Base-by-base conservation (phyloP, 2,888 invertebrate species). In the Andrena dorsata region DNA sequence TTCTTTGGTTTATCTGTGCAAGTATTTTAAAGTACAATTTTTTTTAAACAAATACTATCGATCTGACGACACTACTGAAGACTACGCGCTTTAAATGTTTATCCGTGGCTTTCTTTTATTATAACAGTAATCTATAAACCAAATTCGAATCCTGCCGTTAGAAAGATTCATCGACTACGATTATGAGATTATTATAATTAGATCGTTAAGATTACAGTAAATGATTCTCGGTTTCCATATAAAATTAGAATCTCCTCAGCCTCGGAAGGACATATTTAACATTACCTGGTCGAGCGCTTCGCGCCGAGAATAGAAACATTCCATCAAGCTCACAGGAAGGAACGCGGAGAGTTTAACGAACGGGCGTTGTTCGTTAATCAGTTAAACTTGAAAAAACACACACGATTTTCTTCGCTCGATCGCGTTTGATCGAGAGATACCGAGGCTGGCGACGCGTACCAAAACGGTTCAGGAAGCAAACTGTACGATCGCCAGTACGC, bases 391-490 rank as follows among this genome's bases (percentile, higher is more conserved):
- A 20, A 23, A 8, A 20, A 20, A 4, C 20, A 56, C 23, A 26
- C 10, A 8, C 56, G 10, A 26, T 56, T n/a, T 13, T 56, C 23
- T 64, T 72, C 68, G 53, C 23, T 16, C 16, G 47, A 13, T 63
- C 28, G 65, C 32, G 47, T 51, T 68, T 20, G 41, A 16, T 70
- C 51, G 7, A 28, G 68, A 65, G 61, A 26, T 69, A 72, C 78
- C 78, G 56, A 80, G 65, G 51, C 64, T 51, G 23, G 26, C 30
- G 13, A 68, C 23, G 28, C n/a, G 20, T 23, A 56, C 7, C 32
- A 51, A 64, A 64, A 35, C 76, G 32, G 72, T 64, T 86, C 61
- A 58, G 63, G 61, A 66, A 82, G 77, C 74, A 66, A 76, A 84
- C 23, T 74, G 30, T 68, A 49, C 28, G 28, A 65, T 70, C 47